Base-by-base conservation (phyloP, 2,113 vertebrate species). In the Ancistrus triradiatus region DNA sequence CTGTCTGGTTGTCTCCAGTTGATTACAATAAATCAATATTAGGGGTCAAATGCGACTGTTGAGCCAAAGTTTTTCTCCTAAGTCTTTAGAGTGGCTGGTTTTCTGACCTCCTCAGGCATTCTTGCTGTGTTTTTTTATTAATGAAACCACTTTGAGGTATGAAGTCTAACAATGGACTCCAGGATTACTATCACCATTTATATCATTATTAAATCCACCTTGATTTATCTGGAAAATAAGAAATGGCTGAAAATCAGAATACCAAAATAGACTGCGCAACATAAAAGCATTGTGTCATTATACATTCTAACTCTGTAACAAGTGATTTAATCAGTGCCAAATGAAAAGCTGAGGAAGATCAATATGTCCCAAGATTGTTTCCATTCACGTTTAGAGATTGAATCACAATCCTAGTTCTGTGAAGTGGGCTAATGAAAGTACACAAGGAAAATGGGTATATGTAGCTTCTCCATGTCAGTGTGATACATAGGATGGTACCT, bases 1-100 rank as follows among this genome's bases (percentile, higher is more conserved):
- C 81, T 74, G 42, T 56, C 79, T 72, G 31, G 80, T 79, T 81
- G 71, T 70, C 79, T 77, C 72, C 77, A 81, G 78, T 80, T 87
- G 84, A 86, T 87, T 83, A 83, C 77, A 66, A 81, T 84, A 85
- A 86, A 87, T 88, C 86, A 88, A 87, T 87, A 65, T 63, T 53
- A 77, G 64, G 79, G 83, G 85, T 87, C 84, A 85, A 81, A 83
- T 76, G 74, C 74, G 80, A 77, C 70, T 68, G 71, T 73, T 57
- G 75, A 80, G 77, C 72, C 77, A 53, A 63, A 68, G 76, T 78
- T 81, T 48, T 81, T 82, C 78, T 78, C 69, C 66, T 73, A 37
- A 63, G 69, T 66, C 69, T 79, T 57, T 71, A 77, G 77, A 66
- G 28, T 18, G 44, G 66, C 19, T 17, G 11, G 10, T 43, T 63